Evolutionary conservation across 2,888 invertebrate species (phyloP), one percentile per base, ranked within the genome.

Genomic region (Copidosoma aretas): DNA sequence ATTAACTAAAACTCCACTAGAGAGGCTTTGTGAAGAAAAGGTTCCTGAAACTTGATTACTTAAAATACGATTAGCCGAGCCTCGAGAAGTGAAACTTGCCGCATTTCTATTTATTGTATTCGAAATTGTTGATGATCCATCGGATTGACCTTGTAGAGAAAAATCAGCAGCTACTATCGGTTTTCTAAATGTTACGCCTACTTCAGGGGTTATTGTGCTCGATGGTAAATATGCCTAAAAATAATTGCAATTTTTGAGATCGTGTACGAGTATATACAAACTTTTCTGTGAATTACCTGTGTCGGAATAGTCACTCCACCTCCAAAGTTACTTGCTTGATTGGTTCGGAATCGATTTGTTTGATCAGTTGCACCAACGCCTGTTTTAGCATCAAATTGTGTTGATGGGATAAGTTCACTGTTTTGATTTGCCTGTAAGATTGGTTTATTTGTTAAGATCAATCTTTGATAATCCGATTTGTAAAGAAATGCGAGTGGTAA

Each of bases 131-230:
- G 60, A 63, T 14, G 65, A 22, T 14, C 25, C 19, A 14, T 24
- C 49, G 5, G 49, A 32, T 43, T 59, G 62, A 25, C 46, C 43
- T 51, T 63, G 59, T 17, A 2, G 43, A 14, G 62, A 46, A 41
- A 71, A 64, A 54, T 71, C 68, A 10, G 68, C 67, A 10, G 71
- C 56, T 17, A 75, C 60, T 60, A 77, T 78, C 32, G 81, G 80
- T 60, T 72, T 74, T 21, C 73, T 73, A 53, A 78, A 77, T 10
- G 78, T 77, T 22, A 77, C 75, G 0, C 76, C 77, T 15, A 69
- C 43, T 25, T 66, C 73, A 25, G 81, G 75, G 32, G 75, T 51
- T 3, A 73, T 32, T 21, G 77, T 77, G 19, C 73, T 76, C n/a
- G 74, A 70, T 54, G 78, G 74, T 49, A 73, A 41, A 49, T 77